Percentiles rank a stretch among this genome's conserved stretches.
phyloP scores from a whole-genome alignment of 2,888 invertebrate species.

The Metallyticus violacea region DNA sequence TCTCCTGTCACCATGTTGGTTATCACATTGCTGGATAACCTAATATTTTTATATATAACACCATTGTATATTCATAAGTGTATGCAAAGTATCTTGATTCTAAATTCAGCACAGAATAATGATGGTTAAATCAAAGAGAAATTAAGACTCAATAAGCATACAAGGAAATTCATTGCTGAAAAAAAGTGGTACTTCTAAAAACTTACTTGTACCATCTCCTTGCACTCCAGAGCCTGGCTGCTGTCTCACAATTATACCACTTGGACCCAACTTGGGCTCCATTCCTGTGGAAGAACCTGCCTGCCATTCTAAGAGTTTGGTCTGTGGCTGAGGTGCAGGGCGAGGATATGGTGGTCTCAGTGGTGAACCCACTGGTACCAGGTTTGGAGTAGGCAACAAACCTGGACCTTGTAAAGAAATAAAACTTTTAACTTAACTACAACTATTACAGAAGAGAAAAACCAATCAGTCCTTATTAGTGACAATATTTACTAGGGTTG shows the following conservation, averaged over 20 bases:
- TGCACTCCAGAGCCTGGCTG: not conserved
- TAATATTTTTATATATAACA: too few relatives aligned
- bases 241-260: conserved; percentile 10
- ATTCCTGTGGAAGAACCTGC: conserved; percentile 30
- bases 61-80: too few relatives aligned
- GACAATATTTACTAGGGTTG: too few relatives aligned
- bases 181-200: too few relatives aligned
- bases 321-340: conserved; percentile 18
- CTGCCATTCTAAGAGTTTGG: conserved; percentile 31
- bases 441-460: not conserved
- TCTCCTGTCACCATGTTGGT: too few relatives aligned
- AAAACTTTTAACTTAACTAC: not conserved
- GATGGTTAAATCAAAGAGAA: too few relatives aligned
- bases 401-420: conserved; percentile 39
- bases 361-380: conserved; percentile 17
- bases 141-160: too few relatives aligned
- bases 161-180: too few relatives aligned
- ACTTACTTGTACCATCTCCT: not conserved
- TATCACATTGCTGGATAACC: too few relatives aligned
- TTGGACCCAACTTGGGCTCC: conserved; percentile 29
- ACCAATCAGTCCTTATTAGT: too few relatives aligned
- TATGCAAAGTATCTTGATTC: too few relatives aligned
- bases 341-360: conserved; percentile 32
- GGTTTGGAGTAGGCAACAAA: conserved; percentile 36
- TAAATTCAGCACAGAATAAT: too few relatives aligned